Percentiles rank a stretch among this genome's conserved stretches.
These are phyloP conservation scores for Tetrapedia diversipes DNA, from an alignment of 2,888 invertebrate genomes.

Conservation along the genomic window DNA sequence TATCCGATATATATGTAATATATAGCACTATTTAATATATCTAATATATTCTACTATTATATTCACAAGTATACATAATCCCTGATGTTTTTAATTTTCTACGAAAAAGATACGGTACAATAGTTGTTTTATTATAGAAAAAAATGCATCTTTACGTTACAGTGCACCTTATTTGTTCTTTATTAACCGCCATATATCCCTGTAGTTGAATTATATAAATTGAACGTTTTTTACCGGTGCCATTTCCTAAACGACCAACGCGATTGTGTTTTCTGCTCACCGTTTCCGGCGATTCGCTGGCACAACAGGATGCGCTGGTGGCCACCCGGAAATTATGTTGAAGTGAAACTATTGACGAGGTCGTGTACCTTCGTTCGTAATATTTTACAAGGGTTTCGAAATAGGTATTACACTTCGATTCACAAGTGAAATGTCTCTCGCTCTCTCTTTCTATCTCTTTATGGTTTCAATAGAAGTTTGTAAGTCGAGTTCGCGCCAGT, in stretches of 20 bases:
- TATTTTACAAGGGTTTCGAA: constrained; percentile 33
- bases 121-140: too few relatives aligned
- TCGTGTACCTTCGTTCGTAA: constrained; percentile 24
- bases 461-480: not conserved
- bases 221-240: not conserved
- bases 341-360: constrained; percentile 42
- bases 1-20: too few relatives aligned
- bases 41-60: too few relatives aligned
- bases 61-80: too few relatives aligned
- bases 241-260: constrained; percentile 2
- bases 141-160: not conserved
- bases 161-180: not conserved
- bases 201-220: not conserved
- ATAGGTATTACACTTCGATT: constrained; percentile 42
- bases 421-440: constrained; percentile 18
- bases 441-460: too few relatives aligned
- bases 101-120: too few relatives aligned
- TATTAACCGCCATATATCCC: not conserved
- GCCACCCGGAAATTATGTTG: constrained; percentile 47
- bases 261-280: constrained; percentile 28
- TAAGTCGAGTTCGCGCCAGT: not conserved
- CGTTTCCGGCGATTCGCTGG: constrained; percentile 32
- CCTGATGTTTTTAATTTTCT: too few relatives aligned
- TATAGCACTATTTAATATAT: too few relatives aligned
- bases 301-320: constrained; percentile 31